These are phyloP conservation scores for Anser brachyrhynchus DNA, from an alignment of 2,113 vertebrate genomes.

Conservation along the genomic window DNA sequence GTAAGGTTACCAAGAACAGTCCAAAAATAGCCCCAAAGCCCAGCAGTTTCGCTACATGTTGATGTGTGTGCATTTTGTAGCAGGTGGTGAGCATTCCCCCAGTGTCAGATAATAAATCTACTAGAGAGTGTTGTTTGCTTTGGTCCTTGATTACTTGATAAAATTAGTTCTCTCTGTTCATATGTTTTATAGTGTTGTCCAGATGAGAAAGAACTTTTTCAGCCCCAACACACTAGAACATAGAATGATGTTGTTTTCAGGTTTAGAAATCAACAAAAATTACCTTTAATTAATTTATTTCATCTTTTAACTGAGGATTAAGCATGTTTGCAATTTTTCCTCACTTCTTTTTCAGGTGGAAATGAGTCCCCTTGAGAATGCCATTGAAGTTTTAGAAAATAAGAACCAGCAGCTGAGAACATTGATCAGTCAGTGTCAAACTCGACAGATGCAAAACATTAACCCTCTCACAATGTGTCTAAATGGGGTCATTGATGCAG, in stretches of 20 bases:
- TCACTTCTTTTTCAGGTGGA: constrained; percentile 84
- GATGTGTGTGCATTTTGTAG: neutral
- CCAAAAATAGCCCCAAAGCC: neutral
- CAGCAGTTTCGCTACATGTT: neutral
- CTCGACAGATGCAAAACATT: constrained; percentile 95
- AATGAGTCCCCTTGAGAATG: constrained; percentile 98
- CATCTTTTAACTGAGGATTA: neutral
- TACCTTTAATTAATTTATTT: neutral
- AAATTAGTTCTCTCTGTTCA: neutral
- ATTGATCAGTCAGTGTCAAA: constrained; percentile 94
- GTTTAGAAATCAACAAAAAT: neutral
- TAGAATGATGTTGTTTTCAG: neutral
- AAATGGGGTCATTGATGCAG: constrained; percentile 97
- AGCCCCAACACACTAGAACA: neutral
- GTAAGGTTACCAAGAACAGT: neutral
- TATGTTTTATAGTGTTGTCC: neutral
- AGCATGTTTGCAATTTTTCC: neutral
- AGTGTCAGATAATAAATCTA: neutral
- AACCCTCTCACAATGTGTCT: constrained; percentile 99
- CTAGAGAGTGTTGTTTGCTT: neutral
- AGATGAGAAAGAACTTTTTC: neutral
- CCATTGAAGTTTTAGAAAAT: constrained; percentile 97
- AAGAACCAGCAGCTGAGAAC: constrained; percentile 96
- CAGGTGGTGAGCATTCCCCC: neutral
- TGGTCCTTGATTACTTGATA: neutral